phyloP scores from a whole-genome alignment of 2,888 invertebrate genomes.

The Amiota mariae region DNA sequence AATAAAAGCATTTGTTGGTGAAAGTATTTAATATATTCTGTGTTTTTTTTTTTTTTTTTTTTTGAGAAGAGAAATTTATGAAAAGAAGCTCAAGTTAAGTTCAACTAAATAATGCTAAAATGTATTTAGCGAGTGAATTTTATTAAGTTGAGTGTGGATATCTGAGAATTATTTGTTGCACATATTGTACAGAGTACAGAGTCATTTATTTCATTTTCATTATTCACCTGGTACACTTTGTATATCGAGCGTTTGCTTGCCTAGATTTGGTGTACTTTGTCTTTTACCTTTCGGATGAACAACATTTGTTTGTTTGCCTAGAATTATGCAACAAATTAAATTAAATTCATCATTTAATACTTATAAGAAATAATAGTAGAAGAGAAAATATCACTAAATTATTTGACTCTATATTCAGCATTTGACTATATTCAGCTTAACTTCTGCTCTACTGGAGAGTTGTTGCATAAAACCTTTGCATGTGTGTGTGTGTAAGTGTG shows the following conservation, averaged over 20 bases:
- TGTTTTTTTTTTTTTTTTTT: too few species aligned
- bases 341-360: not conserved
- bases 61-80: too few species aligned
- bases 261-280: conserved; percentile 68
- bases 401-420: not conserved
- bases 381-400: not conserved
- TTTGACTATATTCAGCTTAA: not conserved
- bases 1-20: too few species aligned
- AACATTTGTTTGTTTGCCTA: conserved; percentile 71
- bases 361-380: too few species aligned
- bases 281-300: conserved; percentile 71
- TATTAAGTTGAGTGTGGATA: too few species aligned
- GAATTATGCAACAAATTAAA: conserved; percentile 55
- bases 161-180: too few species aligned
- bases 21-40: too few species aligned
- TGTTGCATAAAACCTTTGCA: conserved; percentile 14
- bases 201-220: too few species aligned
- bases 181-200: not conserved
- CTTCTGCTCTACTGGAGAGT: not conserved
- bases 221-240: conserved; percentile 70
- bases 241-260: conserved; percentile 68
- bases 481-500: conserved; percentile 44
- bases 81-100: too few species aligned
- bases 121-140: too few species aligned
- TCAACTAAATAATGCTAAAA: too few species aligned